A percentile compares a stretch with the other conserved stretches of the same genome.
Conservation (phyloP, 1,140 invertebrate species). For the Drosophila oshimai region DNA sequence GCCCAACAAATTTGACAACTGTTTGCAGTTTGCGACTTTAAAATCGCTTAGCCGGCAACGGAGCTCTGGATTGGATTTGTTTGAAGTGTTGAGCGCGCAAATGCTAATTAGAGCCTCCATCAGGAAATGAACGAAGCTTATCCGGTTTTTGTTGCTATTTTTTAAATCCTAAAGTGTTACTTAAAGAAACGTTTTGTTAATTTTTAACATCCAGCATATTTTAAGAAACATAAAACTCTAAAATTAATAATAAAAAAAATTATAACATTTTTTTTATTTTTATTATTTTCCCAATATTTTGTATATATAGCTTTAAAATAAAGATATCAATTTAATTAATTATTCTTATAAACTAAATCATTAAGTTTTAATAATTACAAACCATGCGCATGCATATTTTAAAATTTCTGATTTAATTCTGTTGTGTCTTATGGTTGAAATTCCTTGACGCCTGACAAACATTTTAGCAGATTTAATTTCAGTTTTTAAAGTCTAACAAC, state of each 20-base stretch:
- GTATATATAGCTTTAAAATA: no score
- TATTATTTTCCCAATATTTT: no score
- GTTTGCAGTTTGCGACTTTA: conserved; percentile 48
- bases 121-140: neutral
- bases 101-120: conserved; percentile 47
- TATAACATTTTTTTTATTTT: no score
- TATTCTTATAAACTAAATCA: no score
- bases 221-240: no score
- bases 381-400: no score
- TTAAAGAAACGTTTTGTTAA: no score
- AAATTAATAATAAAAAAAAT: no score
- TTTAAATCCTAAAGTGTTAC: no score
- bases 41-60: conserved; percentile 50
- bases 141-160: neutral
- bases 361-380: no score
- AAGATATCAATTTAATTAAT: no score
- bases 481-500: conserved; percentile 19
- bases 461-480: conserved; percentile 14
- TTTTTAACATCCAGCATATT: no score
- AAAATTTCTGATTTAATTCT: neutral
- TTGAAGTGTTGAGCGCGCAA: conserved; percentile 28
- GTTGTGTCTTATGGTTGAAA: neutral
- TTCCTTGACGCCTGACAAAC: neutral
- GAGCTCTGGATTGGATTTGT: conserved; percentile 29
- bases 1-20: conserved; percentile 37